Evolutionary conservation across 2,888 invertebrate genomes (phyloP).

Genomic region (Parnassius smintheus): DNA sequence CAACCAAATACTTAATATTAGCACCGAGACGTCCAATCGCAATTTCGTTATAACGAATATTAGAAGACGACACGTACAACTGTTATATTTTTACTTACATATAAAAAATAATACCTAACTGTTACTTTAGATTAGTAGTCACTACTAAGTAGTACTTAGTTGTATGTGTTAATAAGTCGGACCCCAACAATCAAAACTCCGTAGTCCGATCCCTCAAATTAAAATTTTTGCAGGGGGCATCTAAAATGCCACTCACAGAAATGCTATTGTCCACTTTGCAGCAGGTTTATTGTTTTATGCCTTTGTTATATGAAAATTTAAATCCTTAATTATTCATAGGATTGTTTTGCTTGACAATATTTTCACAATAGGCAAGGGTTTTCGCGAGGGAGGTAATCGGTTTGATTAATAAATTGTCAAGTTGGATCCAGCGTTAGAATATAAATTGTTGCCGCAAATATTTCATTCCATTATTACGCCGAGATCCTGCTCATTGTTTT

Average conservation of each 20-base stretch:
- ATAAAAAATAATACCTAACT: background rate
- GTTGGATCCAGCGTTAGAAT: constrained; percentile 78
- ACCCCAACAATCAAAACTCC: constrained; percentile 42
- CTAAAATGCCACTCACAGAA: constrained; percentile 69
- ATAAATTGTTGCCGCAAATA: constrained; percentile 80
- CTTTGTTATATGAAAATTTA: constrained; percentile 79
- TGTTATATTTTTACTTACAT: too few relatives aligned
- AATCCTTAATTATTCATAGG: constrained; percentile 81
- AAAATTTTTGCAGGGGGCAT: constrained; percentile 59
- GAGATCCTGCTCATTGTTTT: constrained; percentile 76
- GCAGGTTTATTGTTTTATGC: constrained; percentile 77
- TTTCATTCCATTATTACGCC: constrained; percentile 76
- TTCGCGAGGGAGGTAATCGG: constrained; percentile 76
- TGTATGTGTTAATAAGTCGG: constrained; percentile 30
- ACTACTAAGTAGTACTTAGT: constrained; percentile 2
- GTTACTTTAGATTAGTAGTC: background rate
- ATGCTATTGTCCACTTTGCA: constrained; percentile 75
- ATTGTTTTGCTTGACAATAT: constrained; percentile 78
- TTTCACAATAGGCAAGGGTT: constrained; percentile 77
- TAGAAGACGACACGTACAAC: too few relatives aligned
- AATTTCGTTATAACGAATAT: too few relatives aligned
- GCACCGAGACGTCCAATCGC: too few relatives aligned
- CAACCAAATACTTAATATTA: too few relatives aligned
- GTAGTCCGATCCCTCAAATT: constrained; percentile 51
- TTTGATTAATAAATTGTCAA: constrained; percentile 82